Percentiles rank a stretch among this genome's conserved stretches.
phyloP scores from a whole-genome alignment of 2,797 vertebrate genomes.

The Crenuchus spilurus region DNA sequence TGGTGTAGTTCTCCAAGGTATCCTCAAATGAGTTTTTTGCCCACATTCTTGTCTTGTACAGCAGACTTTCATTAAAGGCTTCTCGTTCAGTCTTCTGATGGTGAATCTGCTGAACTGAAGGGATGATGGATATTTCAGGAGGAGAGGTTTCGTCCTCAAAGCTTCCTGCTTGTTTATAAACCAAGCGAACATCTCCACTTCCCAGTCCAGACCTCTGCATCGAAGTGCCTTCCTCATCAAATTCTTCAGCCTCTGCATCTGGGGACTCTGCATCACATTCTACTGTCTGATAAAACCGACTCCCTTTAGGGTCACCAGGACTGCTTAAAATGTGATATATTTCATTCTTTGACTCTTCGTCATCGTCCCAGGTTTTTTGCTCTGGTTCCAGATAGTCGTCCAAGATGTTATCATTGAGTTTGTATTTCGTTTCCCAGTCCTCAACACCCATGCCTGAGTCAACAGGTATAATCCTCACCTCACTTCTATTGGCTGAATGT shows the following conservation, averaged over 20 bases:
- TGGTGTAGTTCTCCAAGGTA: conserved; percentile 77
- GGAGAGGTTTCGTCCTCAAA: conserved; percentile 76
- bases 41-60: conserved; percentile 87
- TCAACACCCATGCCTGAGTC: conserved; percentile 86
- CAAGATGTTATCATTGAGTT: conserved; percentile 80
- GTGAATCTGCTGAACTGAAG: conserved; percentile 65
- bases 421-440: conserved; percentile 84
- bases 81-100: conserved; percentile 46
- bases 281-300: conserved; percentile 72
- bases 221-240: conserved; percentile 67
- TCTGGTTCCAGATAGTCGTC: conserved; percentile 86
- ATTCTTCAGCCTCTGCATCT: conserved; percentile 74
- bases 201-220: conserved; percentile 44
- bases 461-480: conserved; percentile 85
- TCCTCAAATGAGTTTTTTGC: conserved; percentile 71
- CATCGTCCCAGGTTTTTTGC: conserved; percentile 83
- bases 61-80: conserved; percentile 79
- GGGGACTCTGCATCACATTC: conserved; percentile 71
- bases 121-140: conserved; percentile 79
- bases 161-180: conserved; percentile 74
- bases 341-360: conserved; percentile 74
- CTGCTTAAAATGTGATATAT: conserved; percentile 73
- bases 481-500: conserved; percentile 63
- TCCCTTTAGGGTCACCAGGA: conserved; percentile 64
- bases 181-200: conserved; percentile 66